Conservation (phyloP, 1,140 invertebrate genomes). For the Neodiprion lecontei region DNA sequence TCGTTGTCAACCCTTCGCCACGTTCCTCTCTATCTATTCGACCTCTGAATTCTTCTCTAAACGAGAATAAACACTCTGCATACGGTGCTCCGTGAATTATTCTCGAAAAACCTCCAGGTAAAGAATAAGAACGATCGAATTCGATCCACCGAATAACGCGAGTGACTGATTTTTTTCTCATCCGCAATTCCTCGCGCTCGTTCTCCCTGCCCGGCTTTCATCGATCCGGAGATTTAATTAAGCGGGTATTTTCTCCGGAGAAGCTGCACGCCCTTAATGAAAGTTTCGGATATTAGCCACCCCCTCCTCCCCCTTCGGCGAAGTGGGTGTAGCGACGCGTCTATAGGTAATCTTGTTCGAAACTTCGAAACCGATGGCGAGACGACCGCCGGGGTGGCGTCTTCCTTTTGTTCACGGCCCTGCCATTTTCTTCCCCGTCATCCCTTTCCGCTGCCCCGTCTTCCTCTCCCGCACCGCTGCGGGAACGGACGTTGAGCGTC, state of each 20-base stretch:
- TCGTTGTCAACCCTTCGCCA: conserved; percentile 27
- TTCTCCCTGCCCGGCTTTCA: not conserved
- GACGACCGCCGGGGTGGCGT: conserved; percentile 9
- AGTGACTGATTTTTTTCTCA: not conserved
- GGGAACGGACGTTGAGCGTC: conserved; percentile 46
- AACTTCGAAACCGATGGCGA: conserved; percentile 26
- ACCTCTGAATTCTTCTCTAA: conserved; percentile 13
- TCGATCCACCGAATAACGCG: not conserved
- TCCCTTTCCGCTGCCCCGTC: conserved; percentile 31
- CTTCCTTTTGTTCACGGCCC: conserved; percentile 48
- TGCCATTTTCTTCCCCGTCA: conserved; percentile 22
- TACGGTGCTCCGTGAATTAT: not conserved
- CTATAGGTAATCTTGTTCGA: conserved; percentile 37
- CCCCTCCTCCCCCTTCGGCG: not conserved
- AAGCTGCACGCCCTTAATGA: conserved; percentile 22
- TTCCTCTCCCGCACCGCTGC: conserved; percentile 20
- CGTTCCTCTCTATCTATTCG: conserved; percentile 4
- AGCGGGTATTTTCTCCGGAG: conserved; percentile 23
- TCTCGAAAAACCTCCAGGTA: not conserved
- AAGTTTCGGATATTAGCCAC: conserved; percentile 46
- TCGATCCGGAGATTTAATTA: conserved; percentile 43
- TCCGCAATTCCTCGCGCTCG: not conserved
- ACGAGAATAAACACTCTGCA: not conserved
- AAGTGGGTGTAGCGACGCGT: not conserved
- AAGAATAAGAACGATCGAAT: too few species aligned